Base-by-base conservation (phyloP, 2,113 vertebrate genomes). In the Spilogale gracilis region DNA sequence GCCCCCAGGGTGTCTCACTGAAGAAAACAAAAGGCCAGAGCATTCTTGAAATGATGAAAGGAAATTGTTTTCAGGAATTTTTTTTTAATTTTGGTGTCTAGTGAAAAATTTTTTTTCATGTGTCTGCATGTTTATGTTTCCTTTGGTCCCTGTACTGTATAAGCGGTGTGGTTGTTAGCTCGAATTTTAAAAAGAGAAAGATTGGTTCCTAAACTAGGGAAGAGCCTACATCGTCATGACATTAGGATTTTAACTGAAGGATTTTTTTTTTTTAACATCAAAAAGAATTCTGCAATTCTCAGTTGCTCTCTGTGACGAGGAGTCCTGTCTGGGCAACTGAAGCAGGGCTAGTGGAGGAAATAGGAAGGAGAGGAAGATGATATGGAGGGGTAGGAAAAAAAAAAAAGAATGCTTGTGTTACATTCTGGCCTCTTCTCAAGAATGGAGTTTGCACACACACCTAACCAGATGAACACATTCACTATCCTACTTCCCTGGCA, bases 391-490 rank as follows among this genome's bases (percentile, higher is more conserved):
- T 38, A 38, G 38, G 1, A 4, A 16, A 4, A 38, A 43, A 5
- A n/a, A 27, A 71, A 61, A n/a, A 45, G 21, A 20, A 87, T 71
- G 38, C 1, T 13, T 76, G 17, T 60, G 10, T 27, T 83, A 38
- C 85, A 82, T 78, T 96, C 20, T 91, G 23, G 50, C 45, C 50
- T 27, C 52, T 81, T 93, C 52, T 71, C 56, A 98, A 82, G 94
- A 93, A 18, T 27, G 7, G 86, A 21, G 56, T 56, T 79, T 93
- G 43, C 54, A 61, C 9, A 61, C 7, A 32, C 5, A 67, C 48
- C 16, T 23, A 32, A 11, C 45, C 63, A 86, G 32, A 74, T 54
- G 52, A 69, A 45, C 6, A 73, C 60, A 43, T 71, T 91, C 86
- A 56, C 71, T 87, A 85, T 71, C 16, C 17, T 48, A 73, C n/a